Evolutionary conservation across 2,113 vertebrate species (phyloP).

Genomic region (Nothobranchius kuhntae): DNA sequence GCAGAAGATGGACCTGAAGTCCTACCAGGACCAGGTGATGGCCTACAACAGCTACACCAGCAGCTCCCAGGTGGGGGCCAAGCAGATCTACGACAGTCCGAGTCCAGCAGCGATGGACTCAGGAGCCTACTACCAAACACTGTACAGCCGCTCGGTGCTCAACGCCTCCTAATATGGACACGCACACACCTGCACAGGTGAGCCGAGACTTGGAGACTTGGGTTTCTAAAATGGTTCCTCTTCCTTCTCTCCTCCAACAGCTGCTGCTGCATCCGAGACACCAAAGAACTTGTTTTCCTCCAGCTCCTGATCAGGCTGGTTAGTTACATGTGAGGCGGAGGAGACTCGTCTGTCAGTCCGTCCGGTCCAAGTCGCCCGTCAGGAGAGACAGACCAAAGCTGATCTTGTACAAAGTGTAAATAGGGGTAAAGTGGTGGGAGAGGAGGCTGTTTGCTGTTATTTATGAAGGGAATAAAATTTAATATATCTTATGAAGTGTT

Average conservation of each 20-base stretch:
- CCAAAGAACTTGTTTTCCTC: conserved; percentile 34
- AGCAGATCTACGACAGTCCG: conserved; percentile 81
- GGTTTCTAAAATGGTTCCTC: conserved; percentile 47
- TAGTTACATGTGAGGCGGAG: conserved; percentile 43
- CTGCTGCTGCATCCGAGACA: conserved; percentile 22
- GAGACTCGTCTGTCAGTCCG: neutral
- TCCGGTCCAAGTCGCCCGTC: no score
- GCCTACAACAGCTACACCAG: conserved; percentile 79
- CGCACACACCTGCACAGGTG: neutral
- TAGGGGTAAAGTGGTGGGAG: conserved; percentile 60
- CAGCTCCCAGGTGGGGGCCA: conserved; percentile 74
- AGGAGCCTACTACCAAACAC: conserved; percentile 86
- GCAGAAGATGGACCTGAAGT: conserved; percentile 88
- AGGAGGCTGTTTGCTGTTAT: conserved; percentile 79
- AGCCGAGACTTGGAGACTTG: conserved; percentile 50
- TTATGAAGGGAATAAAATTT: conserved; percentile 83
- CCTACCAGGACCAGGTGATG: conserved; percentile 85
- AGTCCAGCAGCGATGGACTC: conserved; percentile 81
- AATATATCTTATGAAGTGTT: conserved; percentile 82
- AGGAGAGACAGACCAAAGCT: no score
- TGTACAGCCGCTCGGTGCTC: conserved; percentile 89
- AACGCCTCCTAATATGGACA: conserved; percentile 81
- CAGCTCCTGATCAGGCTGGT: neutral
- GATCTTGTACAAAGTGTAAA: conserved; percentile 77
- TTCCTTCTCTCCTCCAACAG: no score